Conservation (phyloP, 2,797 vertebrate genomes). For the Rhynchonycteris naso region DNA sequence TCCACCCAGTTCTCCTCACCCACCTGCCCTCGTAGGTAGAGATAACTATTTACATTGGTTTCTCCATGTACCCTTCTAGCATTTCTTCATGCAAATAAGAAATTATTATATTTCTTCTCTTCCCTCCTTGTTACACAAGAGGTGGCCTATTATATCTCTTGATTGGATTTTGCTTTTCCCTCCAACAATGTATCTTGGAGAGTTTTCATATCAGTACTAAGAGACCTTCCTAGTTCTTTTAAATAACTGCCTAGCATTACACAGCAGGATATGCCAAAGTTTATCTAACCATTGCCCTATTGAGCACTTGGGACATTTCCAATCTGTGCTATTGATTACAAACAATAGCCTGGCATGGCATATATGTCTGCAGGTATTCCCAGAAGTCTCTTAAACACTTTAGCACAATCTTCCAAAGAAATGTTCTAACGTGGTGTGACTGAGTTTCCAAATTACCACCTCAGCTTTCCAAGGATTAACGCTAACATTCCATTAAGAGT, state of each 20-base stretch:
- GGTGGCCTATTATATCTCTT: background rate
- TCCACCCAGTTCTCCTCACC: background rate
- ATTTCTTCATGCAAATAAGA: constrained; percentile 17
- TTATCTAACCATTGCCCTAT: constrained; percentile 39
- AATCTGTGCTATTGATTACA: constrained; percentile 52
- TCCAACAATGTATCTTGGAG: background rate
- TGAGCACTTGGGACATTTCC: constrained; percentile 4
- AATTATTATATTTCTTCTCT: constrained; percentile 39
- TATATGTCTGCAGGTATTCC: constrained; percentile 32
- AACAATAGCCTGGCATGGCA: constrained; percentile 14
- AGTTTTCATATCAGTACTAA: background rate
- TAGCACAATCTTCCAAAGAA: constrained; percentile 48
- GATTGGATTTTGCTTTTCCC: constrained; percentile 23
- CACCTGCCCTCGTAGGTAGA: background rate
- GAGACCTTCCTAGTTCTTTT: constrained; percentile 45
- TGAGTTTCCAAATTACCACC: constrained; percentile 39
- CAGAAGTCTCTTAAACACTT: constrained; percentile 53
- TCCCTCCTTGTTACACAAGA: background rate
- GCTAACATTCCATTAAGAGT: constrained; percentile 40
- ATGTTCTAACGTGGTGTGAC: constrained; percentile 50
- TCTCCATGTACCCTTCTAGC: background rate
- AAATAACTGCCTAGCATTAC: background rate
- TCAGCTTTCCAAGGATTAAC: constrained; percentile 61
- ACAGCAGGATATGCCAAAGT: background rate
- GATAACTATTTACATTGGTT: background rate